Evolutionary conservation across 2,797 vertebrate genomes (phyloP).

Genomic region (Remorina albescens): DNA sequence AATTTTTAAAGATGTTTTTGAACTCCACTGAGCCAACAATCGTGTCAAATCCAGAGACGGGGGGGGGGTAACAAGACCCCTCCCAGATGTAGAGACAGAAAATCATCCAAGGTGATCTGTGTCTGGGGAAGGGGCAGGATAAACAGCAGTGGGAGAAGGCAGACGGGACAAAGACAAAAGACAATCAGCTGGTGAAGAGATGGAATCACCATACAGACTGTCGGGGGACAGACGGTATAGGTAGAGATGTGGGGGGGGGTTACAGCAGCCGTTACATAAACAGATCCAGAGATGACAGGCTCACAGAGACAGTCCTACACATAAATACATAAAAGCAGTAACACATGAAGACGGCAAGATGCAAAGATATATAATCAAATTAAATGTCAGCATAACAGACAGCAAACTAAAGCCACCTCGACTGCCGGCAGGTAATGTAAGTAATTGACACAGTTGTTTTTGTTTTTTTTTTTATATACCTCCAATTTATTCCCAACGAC

Average conservation of each 20-base stretch:
- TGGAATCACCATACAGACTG: constrained; percentile 54
- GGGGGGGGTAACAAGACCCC: no score
- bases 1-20: constrained; percentile 85
- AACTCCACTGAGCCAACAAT: no score
- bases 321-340: constrained; percentile 49
- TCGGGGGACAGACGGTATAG: constrained; percentile 56
- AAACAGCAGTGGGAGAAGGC: constrained; percentile 55
- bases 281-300: constrained; percentile 54
- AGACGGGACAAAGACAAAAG: constrained; percentile 53
- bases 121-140: constrained; percentile 56
- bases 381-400: constrained; percentile 65
- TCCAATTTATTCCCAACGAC: constrained; percentile 61
- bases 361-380: constrained; percentile 47
- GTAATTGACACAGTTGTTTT: constrained; percentile 72
- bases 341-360: constrained; percentile 51
- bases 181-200: constrained; percentile 62
- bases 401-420: constrained; percentile 55
- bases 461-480: constrained; percentile 65
- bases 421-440: constrained; percentile 60
- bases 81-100: constrained; percentile 44
- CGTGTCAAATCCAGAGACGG: no score
- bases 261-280: constrained; percentile 43
- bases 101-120: constrained; percentile 41
- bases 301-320: constrained; percentile 39
- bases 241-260: constrained; percentile 2